Base-by-base conservation (phyloP, 1,140 invertebrate species). In the Trinorchestia longiramus region DNA sequence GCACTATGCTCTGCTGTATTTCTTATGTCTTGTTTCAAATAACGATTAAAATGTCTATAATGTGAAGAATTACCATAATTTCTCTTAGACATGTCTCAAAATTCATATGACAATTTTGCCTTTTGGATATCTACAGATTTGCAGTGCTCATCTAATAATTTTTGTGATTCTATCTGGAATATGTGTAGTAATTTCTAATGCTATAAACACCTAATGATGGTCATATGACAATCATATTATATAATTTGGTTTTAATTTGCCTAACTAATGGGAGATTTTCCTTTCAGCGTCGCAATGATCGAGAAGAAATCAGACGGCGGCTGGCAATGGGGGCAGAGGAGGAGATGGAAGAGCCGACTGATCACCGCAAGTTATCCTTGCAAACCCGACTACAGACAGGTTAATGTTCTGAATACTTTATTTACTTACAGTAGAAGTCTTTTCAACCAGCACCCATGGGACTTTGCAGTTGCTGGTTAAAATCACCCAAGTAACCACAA, bases 301-400 rank as follows among this genome's bases (percentile, higher is more conserved):
- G 99, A 96, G 99, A 99, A 97, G 99, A 99, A 97, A 99, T 99
- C 96, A 98, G 99, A 96, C 98, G 98, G 97, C 98, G 99, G 96
- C 97, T 99, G 97, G 99, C 99, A 0, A 99, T 99, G 98, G 99
- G 98, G 53, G 98, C 98, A 96, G 98, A 99, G 96, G 98, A 98
- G 91, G 98, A 99, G 97, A 90, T 90, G 88, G 92, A 94, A 40
- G 92, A 94, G 44, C 43, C 43, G 1, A 98, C 98, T 97, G 95
- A 53, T 92, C 95, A 45, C 95, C 96, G 90, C 95, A 98, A 98
- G 96, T 99, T 99, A 97, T 99, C 98, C 97, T 98, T 99, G 97
- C 98, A 99, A 97, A 98, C 99, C 96, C 97, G 99, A 96, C 98
- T 99, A 96, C 98, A 99, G 98, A 99, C 98, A 98, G 98, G 98